Evolutionary conservation across 2,888 invertebrate genomes (phyloP).

Genomic region (Andrena dorsata): DNA sequence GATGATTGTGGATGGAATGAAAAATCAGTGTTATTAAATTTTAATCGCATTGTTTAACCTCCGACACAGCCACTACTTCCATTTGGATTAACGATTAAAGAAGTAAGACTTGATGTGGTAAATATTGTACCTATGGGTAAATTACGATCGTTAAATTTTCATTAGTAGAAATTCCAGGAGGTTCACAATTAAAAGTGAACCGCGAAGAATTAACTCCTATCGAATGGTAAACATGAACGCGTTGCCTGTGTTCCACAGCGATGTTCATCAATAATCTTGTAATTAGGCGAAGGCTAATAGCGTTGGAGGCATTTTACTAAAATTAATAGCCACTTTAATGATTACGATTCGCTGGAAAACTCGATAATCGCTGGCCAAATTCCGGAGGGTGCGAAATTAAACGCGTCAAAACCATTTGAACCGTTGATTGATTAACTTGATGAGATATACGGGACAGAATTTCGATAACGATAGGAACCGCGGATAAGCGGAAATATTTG

Average conservation of each 20-base stretch:
- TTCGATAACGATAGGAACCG: conserved; percentile 41
- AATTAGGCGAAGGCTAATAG: conserved; percentile 22
- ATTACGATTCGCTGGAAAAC: conserved; percentile 4
- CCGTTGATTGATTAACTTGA: conserved; percentile 56
- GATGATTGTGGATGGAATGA: neutral
- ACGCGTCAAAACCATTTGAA: conserved; percentile 51
- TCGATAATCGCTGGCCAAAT: conserved; percentile 10
- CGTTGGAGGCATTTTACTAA: neutral
- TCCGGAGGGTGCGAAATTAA: conserved; percentile 23
- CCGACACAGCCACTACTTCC: neutral
- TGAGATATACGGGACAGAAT: conserved; percentile 43
- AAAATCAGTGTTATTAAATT: neutral
- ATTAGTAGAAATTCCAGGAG: neutral
- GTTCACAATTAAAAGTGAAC: conserved; percentile 20
- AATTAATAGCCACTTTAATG: conserved; percentile 34
- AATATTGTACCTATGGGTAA: neutral
- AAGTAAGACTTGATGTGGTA: neutral
- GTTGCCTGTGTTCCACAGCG: neutral
- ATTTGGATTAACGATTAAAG: neutral
- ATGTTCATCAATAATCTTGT: neutral
- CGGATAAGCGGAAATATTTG: conserved; percentile 36
- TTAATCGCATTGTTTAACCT: neutral
- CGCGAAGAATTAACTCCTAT: conserved; percentile 17
- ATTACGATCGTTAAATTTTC: neutral
- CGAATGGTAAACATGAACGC: neutral